phyloP scores from a whole-genome alignment of 2,888 invertebrate species.

The Tetrapedia diversipes region DNA sequence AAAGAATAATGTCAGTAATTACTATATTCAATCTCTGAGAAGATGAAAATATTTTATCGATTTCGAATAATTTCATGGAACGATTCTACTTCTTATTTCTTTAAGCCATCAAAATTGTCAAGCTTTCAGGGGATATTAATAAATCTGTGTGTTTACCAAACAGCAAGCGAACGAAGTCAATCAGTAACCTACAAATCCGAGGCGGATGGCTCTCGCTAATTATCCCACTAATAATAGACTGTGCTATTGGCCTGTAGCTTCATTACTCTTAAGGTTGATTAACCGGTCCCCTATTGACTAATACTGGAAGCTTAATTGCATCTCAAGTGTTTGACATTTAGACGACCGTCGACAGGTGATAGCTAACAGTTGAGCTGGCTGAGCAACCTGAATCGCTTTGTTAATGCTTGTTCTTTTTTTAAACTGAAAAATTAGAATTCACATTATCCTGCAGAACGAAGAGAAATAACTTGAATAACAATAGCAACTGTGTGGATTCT shows the following conservation, averaged over 20 bases:
- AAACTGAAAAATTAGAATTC: neutral
- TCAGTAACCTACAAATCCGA: neutral
- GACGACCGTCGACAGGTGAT: constrained; percentile 16
- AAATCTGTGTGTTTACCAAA: neutral
- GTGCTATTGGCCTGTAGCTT: constrained; percentile 21
- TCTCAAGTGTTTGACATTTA: constrained; percentile 27
- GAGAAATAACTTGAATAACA: neutral
- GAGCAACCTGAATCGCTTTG: neutral
- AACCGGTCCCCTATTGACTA: constrained; percentile 24
- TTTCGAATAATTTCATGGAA: no score
- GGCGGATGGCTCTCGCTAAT: constrained; percentile 1
- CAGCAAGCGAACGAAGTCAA: neutral
- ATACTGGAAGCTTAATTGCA: constrained; percentile 12
- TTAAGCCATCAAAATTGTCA: no score
- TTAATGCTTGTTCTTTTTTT: no score
- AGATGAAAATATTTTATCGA: no score
- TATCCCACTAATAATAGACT: neutral
- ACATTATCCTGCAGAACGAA: no score
- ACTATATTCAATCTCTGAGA: no score
- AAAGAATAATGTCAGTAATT: no score
- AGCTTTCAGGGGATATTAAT: neutral
- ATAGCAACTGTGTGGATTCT: neutral
- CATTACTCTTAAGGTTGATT: constrained; percentile 32
- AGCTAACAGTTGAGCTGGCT: neutral
- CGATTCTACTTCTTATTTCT: no score